phyloP scores from a whole-genome alignment of 2,888 invertebrate genomes.

The Sipunculus nudus region DNA sequence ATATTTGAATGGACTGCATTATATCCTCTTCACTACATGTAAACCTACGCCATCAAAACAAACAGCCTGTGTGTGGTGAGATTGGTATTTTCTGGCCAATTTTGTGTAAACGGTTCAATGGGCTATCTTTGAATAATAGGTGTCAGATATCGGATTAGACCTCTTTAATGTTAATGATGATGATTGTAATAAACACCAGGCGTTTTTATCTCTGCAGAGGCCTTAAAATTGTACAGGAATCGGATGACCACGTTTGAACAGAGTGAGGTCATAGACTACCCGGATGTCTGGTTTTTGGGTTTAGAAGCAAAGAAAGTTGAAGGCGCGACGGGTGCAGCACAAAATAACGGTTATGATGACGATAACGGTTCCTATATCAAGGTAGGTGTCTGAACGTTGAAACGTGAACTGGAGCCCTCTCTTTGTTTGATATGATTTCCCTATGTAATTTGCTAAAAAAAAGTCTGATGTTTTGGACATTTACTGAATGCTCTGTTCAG shows the following conservation, averaged over 20 bases:
- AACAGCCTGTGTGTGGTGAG: too few species aligned
- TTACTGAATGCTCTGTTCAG: too few species aligned
- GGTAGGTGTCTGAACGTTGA: slow-evolving; percentile 69
- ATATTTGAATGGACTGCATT: neutral
- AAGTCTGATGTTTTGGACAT: too few species aligned
- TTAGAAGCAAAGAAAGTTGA: slow-evolving; percentile 64
- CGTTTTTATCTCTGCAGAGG: slow-evolving; percentile 12
- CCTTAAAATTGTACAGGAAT: slow-evolving; percentile 80
- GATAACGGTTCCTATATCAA: slow-evolving; percentile 83
- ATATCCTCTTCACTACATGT: neutral
- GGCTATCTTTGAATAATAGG: too few species aligned
- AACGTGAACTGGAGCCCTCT: neutral
- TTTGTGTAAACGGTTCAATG: neutral
- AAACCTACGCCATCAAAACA: neutral
- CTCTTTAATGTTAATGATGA: too few species aligned
- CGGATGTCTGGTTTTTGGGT: slow-evolving; percentile 90
- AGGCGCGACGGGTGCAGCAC: slow-evolving; percentile 54
- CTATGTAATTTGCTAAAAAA: too few species aligned
- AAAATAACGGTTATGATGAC: slow-evolving; percentile 65
- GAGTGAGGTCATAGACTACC: slow-evolving; percentile 85
- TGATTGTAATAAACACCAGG: too few species aligned
- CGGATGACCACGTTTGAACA: slow-evolving; percentile 89
- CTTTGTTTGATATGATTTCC: too few species aligned
- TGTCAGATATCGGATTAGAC: too few species aligned
- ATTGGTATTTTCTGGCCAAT: too few species aligned